Conservation (phyloP, 2,888 invertebrate species). For the Tyria jacobaeae region DNA sequence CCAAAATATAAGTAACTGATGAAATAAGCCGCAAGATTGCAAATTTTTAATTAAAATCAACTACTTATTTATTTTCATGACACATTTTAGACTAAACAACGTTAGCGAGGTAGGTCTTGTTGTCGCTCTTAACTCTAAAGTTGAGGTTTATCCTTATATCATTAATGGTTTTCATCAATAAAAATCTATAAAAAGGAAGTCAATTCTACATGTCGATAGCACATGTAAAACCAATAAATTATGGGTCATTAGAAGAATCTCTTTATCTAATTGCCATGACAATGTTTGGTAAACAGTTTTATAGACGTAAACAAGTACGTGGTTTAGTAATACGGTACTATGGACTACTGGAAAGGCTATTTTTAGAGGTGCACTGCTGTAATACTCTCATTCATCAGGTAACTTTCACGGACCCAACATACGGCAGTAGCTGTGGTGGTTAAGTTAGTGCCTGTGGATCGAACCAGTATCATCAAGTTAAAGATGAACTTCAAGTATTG, state of each 20-base stretch:
- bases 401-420: constrained; percentile 62
- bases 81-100: too few relatives aligned
- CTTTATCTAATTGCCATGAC: constrained; percentile 68
- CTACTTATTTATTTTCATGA: too few relatives aligned
- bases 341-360: constrained; percentile 68
- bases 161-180: too few relatives aligned
- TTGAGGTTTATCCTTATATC: too few relatives aligned
- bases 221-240: constrained; percentile 44
- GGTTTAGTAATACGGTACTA: constrained; percentile 80
- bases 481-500: constrained; percentile 67
- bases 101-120: too few relatives aligned
- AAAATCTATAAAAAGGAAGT: constrained; percentile 10
- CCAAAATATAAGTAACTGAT: too few relatives aligned
- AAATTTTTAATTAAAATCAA: too few relatives aligned
- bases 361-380: constrained; percentile 65
- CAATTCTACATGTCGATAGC: constrained; percentile 25
- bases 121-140: too few relatives aligned
- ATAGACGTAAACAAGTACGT: constrained; percentile 77
- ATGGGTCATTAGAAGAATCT: constrained; percentile 50
- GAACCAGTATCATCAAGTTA: neutral
- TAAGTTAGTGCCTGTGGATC: constrained; percentile 55
- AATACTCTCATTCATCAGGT: constrained; percentile 72
- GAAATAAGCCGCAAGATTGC: too few relatives aligned
- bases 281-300: constrained; percentile 76
- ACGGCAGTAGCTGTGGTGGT: constrained; percentile 48